These are phyloP conservation scores for Oegoconia quadripuncta DNA, from an alignment of 2,888 invertebrate species.

Conservation along the genomic window DNA sequence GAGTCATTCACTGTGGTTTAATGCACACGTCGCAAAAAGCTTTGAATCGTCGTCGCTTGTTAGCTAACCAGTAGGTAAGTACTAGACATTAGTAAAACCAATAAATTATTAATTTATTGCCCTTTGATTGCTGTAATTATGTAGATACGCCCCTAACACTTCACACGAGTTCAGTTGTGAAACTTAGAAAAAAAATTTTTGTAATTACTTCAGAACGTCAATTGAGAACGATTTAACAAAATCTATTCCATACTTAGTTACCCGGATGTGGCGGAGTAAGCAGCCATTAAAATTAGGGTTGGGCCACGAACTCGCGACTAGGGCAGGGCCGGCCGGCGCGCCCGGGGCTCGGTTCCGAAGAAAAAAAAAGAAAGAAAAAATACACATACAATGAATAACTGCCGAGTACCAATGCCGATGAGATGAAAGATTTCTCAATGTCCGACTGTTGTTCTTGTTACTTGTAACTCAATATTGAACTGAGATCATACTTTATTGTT, in stretches of 20 bases:
- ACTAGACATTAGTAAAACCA: constrained; percentile 28
- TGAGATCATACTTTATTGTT: constrained; percentile 38
- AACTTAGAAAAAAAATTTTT: too few species aligned
- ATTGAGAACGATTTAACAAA: constrained; percentile 21
- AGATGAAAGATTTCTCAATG: constrained; percentile 73
- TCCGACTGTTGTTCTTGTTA: constrained; percentile 65
- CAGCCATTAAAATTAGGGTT: constrained; percentile 80
- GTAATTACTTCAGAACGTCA: not conserved
- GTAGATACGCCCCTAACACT: too few species aligned
- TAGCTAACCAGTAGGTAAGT: constrained; percentile 3
- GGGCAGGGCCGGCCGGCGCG: constrained; percentile 69
- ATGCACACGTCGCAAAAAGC: constrained; percentile 3
- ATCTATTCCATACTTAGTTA: constrained; percentile 57
- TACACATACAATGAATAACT: constrained; percentile 62
- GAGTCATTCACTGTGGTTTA: not conserved
- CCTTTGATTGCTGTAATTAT: constrained; percentile 64
- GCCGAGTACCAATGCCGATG: constrained; percentile 62
- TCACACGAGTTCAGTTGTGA: too few species aligned
- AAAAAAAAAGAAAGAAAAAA: constrained; percentile 56
- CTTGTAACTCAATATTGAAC: constrained; percentile 67
- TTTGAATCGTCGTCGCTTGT: constrained; percentile 7
- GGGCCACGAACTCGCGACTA: constrained; percentile 68
- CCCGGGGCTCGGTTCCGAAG: constrained; percentile 44
- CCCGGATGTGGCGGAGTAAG: constrained; percentile 67
- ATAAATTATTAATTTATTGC: constrained; percentile 58